Evolutionary conservation across 2,113 vertebrate species (phyloP).

Genomic region (Chrysochloris asiatica): DNA sequence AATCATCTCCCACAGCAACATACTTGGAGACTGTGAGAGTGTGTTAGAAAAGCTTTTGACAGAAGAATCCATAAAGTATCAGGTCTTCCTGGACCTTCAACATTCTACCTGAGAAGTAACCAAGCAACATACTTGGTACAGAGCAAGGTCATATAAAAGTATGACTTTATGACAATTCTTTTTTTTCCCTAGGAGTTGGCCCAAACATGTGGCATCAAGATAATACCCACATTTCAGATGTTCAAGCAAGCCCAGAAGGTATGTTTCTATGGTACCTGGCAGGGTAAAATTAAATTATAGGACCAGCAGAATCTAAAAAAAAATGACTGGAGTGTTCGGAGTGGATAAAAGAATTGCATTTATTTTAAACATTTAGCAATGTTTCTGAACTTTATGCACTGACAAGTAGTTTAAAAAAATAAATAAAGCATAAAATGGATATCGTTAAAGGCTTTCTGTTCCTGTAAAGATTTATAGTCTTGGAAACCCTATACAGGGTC

Average conservation of each 20-base stretch:
- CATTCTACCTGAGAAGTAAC: not conserved
- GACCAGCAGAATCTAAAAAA: not conserved
- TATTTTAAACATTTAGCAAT: conserved; percentile 44
- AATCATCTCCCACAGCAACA: not conserved
- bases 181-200: conserved; percentile 71
- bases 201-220: conserved; percentile 35
- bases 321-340: not conserved
- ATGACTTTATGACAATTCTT: not conserved
- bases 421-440: not conserved
- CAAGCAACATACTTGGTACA: not conserved
- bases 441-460: too few species aligned
- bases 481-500: too few species aligned
- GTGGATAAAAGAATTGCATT: conserved; percentile 17
- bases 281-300: conserved; percentile 14
- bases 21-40: not conserved
- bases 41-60: not conserved
- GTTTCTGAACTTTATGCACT: not conserved
- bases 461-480: too few species aligned
- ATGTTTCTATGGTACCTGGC: conserved; percentile 57
- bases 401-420: not conserved
- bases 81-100: not conserved
- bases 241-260: conserved; percentile 74
- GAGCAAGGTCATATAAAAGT: not conserved
- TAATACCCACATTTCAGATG: conserved; percentile 74
- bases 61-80: not conserved